phyloP scores from a whole-genome alignment of 2,888 invertebrate species.

The Ernsta delagoae region DNA sequence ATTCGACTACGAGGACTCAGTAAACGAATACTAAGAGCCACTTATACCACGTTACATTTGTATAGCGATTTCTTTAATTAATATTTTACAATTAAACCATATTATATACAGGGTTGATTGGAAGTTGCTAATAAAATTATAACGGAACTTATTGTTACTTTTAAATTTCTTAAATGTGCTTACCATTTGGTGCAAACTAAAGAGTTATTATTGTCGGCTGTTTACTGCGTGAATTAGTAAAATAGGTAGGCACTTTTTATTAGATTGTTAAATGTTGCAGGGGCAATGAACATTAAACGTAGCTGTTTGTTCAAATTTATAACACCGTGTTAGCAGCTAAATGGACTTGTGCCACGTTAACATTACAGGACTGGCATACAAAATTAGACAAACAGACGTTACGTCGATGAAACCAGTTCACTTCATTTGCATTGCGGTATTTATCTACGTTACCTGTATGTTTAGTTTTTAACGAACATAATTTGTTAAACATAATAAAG shows the following conservation, averaged over 20 bases:
- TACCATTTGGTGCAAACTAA: too few species aligned
- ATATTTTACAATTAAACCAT: too few species aligned
- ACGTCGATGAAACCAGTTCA: not conserved
- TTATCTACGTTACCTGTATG: not conserved
- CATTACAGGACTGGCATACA: slow-evolving; percentile 8
- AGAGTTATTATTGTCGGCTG: not conserved
- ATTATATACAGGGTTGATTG: too few species aligned
- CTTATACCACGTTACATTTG: too few species aligned
- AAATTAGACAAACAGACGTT: slow-evolving; percentile 12
- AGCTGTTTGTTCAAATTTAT: not conserved
- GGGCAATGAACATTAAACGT: not conserved
- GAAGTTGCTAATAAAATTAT: not conserved
- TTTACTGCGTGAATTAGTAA: not conserved
- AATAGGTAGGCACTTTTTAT: not conserved
- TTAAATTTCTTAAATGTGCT: too few species aligned
- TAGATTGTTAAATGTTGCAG: not conserved
- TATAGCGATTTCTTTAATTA: too few species aligned
- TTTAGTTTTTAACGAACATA: too few species aligned
- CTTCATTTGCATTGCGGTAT: slow-evolving; percentile 9
- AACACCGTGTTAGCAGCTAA: not conserved
- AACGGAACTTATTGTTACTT: not conserved
- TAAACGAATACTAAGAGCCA: too few species aligned
- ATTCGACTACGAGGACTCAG: not conserved
- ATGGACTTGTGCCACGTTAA: slow-evolving; percentile 12
- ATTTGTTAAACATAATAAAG: too few species aligned